Evolutionary conservation across 2,113 vertebrate genomes (phyloP).

Genomic region (Ameiurus melas): DNA sequence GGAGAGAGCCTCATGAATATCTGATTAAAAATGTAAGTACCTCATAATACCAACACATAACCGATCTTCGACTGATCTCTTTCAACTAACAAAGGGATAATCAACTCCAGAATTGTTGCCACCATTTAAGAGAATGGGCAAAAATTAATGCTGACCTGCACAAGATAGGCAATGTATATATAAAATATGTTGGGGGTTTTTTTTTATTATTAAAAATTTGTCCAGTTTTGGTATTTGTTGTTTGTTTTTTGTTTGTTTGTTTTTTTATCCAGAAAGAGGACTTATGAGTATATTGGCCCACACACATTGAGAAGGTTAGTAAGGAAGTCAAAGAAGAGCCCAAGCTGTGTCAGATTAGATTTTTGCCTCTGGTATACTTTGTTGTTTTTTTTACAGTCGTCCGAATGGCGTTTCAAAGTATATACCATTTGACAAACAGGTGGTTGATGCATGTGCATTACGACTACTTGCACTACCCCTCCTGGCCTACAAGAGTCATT

Average conservation of each 20-base stretch:
- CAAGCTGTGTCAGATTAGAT: background rate
- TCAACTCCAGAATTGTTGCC: conserved; percentile 44
- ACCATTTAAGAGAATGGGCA: background rate
- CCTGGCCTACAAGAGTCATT: too few relatives aligned
- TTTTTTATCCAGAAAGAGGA: background rate
- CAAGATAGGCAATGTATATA: background rate
- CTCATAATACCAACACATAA: conserved; percentile 64
- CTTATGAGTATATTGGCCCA: background rate
- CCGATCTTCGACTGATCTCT: conserved; percentile 45
- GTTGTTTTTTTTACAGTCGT: too few relatives aligned
- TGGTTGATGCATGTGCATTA: too few relatives aligned
- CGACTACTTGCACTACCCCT: too few relatives aligned
- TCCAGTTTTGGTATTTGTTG: too few relatives aligned
- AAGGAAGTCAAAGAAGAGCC: too few relatives aligned
- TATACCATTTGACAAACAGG: too few relatives aligned
- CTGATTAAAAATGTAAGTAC: conserved; percentile 74
- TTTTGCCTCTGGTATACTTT: background rate
- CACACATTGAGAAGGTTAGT: background rate
- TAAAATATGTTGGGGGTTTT: too few relatives aligned
- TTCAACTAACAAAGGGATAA: conserved; percentile 9
- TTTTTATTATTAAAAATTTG: too few relatives aligned
- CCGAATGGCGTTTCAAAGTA: too few relatives aligned
- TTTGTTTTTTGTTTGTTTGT: too few relatives aligned
- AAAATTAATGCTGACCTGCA: background rate
- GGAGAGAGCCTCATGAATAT: conserved; percentile 65